Conservation (phyloP, 2,797 vertebrate species). For the Scomberomorus guttatus region DNA sequence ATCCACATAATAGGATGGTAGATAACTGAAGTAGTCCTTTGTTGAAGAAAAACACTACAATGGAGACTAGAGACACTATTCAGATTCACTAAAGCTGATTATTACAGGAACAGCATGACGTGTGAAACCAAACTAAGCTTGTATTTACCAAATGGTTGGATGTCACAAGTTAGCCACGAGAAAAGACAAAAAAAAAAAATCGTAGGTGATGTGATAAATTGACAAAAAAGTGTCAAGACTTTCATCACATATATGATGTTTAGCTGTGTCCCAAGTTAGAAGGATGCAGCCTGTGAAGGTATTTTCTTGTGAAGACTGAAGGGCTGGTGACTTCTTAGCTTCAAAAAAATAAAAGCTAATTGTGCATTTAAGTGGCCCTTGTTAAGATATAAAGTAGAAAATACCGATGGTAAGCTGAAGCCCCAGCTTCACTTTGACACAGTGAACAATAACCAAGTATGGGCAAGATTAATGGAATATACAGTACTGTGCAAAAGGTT, state of each 20-base stretch:
- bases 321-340: too few species aligned
- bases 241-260: background rate
- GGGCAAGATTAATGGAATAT: background rate
- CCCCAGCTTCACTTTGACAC: background rate
- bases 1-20: background rate
- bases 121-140: background rate
- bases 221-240: too few species aligned
- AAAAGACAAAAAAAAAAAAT: background rate
- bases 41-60: background rate
- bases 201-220: background rate
- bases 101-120: background rate
- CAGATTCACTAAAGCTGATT: background rate
- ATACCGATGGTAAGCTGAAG: background rate
- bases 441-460: background rate
- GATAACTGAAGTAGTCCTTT: background rate
- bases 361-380: background rate
- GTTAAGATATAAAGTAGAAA: background rate
- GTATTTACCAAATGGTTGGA: background rate
- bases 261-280: background rate
- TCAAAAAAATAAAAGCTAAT: background rate
- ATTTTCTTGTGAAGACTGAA: background rate
- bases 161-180: background rate
- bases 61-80: background rate
- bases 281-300: too few species aligned
- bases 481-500: too few species aligned